Percentiles rank a stretch among this genome's conserved stretches.
Evolutionary conservation across 2,113 vertebrate species (phyloP).

Genomic region (Vanacampus margaritifer): DNA sequence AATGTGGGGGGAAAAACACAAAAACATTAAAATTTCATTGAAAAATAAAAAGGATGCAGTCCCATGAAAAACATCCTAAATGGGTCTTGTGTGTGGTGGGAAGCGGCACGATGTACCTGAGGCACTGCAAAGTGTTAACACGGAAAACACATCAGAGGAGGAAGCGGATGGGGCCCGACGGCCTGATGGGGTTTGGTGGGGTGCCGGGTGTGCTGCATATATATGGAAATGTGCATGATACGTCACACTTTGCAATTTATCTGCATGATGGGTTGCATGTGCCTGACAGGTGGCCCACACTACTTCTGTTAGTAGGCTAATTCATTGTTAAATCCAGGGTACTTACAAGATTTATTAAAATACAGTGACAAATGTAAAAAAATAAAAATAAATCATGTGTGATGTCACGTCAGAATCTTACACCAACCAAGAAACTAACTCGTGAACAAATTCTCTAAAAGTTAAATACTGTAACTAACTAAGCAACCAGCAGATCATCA

Average conservation of each 20-base stretch:
- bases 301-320: not conserved
- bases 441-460: no score
- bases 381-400: no score
- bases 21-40: constrained; percentile 74
- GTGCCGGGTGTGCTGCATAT: not conserved
- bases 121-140: constrained; percentile 77
- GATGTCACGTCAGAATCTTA: no score
- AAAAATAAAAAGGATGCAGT: constrained; percentile 75
- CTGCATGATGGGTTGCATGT: constrained; percentile 25
- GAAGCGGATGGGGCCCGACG: constrained; percentile 5
- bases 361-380: not conserved
- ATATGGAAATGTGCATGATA: constrained; percentile 43
- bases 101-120: constrained; percentile 71
- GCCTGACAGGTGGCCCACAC: constrained; percentile 24
- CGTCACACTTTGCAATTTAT: constrained; percentile 52
- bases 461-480: not conserved
- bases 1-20: constrained; percentile 52
- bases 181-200: constrained; percentile 9
- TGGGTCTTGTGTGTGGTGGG: constrained; percentile 65
- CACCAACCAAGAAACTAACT: no score
- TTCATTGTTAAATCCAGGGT: not conserved
- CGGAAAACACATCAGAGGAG: constrained; percentile 77
- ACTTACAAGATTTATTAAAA: not conserved
- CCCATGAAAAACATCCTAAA: constrained; percentile 68
- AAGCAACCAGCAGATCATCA: not conserved